Evolutionary conservation across 2,888 invertebrate genomes (phyloP).

Genomic region (Pterostichus madidus): DNA sequence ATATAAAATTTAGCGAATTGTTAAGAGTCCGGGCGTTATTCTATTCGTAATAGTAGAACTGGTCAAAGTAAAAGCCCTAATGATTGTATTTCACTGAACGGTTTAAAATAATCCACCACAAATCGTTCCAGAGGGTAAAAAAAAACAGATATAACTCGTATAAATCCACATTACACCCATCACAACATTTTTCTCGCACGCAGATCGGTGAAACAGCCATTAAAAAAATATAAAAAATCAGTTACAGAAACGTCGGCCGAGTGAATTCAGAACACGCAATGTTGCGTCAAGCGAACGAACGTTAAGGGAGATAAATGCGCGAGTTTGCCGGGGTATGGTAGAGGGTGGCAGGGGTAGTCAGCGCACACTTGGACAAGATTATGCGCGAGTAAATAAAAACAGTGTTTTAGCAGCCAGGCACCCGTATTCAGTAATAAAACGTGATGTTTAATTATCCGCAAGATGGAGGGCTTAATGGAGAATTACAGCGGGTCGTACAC

Average conservation of each 20-base stretch:
- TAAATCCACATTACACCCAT: conserved; percentile 38
- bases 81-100: neutral
- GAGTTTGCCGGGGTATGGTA: neutral
- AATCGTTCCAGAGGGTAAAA: neutral
- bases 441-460: conserved; percentile 18
- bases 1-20: too few species aligned
- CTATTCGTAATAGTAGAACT: too few species aligned
- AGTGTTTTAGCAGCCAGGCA: conserved; percentile 19
- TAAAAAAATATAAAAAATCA: conserved; percentile 50
- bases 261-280: conserved; percentile 16
- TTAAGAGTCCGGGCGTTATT: too few species aligned
- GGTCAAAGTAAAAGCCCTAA: neutral
- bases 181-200: conserved; percentile 16
- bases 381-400: conserved; percentile 40
- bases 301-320: conserved; percentile 38
- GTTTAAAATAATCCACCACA: conserved; percentile 11
- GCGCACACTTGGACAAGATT: conserved; percentile 16
- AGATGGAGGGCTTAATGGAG: neutral
- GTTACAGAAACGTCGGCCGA: conserved; percentile 26
- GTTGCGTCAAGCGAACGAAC: conserved; percentile 20
- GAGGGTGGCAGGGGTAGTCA: neutral
- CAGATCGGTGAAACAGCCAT: conserved; percentile 15
- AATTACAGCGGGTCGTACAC: neutral
- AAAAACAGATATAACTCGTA: conserved; percentile 10
- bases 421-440: conserved; percentile 19